phyloP scores from a whole-genome alignment of 2,113 vertebrate genomes.

The Aptenodytes forsteri region DNA sequence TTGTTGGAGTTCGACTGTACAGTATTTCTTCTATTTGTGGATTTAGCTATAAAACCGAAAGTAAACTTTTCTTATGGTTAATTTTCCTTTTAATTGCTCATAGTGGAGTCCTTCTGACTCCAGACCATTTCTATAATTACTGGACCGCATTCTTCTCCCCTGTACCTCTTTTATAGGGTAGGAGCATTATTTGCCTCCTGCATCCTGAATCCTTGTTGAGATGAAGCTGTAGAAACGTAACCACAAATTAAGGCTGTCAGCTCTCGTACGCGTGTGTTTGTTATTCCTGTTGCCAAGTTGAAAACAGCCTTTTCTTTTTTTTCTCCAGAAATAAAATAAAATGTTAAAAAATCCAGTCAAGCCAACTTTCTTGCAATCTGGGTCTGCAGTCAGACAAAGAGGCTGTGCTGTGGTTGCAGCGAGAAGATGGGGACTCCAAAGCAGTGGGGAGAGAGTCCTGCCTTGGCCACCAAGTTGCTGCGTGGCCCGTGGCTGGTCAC shows the following conservation, averaged over 20 bases:
- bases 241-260: not conserved
- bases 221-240: not conserved
- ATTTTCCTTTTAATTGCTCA: slow-evolving; percentile 32
- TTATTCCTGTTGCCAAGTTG: not conserved
- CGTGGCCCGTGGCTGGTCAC: not conserved
- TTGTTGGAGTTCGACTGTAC: slow-evolving; percentile 25
- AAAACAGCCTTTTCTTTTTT: not conserved
- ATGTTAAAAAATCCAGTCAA: fast-evolving
- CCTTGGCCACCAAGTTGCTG: not conserved
- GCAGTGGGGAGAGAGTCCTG: not conserved
- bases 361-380: not conserved
- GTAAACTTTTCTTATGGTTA: slow-evolving; percentile 37
- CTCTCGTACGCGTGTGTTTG: not conserved
- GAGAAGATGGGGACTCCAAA: not conserved
- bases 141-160: slow-evolving; percentile 5
- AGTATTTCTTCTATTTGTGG: slow-evolving; percentile 55
- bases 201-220: not conserved
- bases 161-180: slow-evolving; percentile 15
- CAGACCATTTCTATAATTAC: slow-evolving; percentile 8
- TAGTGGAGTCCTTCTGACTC: slow-evolving; percentile 43
- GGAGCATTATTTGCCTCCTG: not conserved
- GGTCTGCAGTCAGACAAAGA: not conserved
- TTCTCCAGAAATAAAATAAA: not conserved
- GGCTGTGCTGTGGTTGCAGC: not conserved
- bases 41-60: slow-evolving; percentile 31